Conservation (phyloP, 2,888 invertebrate species). For the Cetonia aurata region DNA sequence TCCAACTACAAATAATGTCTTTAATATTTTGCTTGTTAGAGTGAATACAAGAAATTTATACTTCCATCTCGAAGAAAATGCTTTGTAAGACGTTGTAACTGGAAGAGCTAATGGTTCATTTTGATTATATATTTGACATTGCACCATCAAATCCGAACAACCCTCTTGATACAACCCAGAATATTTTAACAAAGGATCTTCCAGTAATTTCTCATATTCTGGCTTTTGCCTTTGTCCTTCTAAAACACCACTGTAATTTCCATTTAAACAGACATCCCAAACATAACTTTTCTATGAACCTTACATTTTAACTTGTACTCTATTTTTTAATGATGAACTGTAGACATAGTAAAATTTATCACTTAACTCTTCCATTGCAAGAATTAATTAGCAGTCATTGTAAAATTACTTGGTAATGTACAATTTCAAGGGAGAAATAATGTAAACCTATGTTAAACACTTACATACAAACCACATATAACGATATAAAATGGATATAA, state of each 20-base stretch:
- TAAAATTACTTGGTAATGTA: not conserved
- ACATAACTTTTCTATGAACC: constrained; percentile 58
- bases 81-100: constrained; percentile 90
- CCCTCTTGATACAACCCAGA: constrained; percentile 89
- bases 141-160: constrained; percentile 90
- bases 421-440: not conserved
- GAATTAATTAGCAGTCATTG: constrained; percentile 8
- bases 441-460: too few relatives aligned
- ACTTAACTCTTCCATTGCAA: constrained; percentile 78
- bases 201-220: constrained; percentile 87
- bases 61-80: constrained; percentile 95
- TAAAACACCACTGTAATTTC: constrained; percentile 82
- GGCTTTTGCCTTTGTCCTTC: constrained; percentile 91
- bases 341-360: constrained; percentile 90
- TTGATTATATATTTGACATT: constrained; percentile 86
- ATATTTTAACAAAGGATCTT: constrained; percentile 90
- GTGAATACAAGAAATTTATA: constrained; percentile 63
- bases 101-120: constrained; percentile 87
- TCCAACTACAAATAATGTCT: constrained; percentile 80
- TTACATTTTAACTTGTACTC: constrained; percentile 94
- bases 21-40: constrained; percentile 15
- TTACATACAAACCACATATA: too few relatives aligned
- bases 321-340: constrained; percentile 89
- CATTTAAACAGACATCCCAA: constrained; percentile 16
- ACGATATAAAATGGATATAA: too few relatives aligned